A percentile compares a stretch with the other conserved stretches of the same genome.
Evolutionary conservation across 2,797 vertebrate genomes (phyloP).

Genomic region (Hydrophis major): DNA sequence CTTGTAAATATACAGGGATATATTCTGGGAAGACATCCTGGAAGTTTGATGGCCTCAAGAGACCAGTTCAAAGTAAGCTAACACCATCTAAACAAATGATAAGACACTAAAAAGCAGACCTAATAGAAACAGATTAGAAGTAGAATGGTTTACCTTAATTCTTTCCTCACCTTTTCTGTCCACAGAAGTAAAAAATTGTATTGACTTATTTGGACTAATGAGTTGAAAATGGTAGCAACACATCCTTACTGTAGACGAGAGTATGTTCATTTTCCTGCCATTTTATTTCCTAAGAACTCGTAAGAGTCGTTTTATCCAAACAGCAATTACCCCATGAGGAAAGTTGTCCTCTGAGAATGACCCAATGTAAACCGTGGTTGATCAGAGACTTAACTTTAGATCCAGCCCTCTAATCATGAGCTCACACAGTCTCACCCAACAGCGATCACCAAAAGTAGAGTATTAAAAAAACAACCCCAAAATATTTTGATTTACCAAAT

Average conservation of each 20-base stretch:
- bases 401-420: neutral
- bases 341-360: neutral
- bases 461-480: neutral
- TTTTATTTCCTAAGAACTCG: neutral
- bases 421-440: neutral
- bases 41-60: neutral
- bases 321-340: neutral
- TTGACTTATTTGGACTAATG: conserved; percentile 15
- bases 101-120: neutral
- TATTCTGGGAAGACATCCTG: neutral
- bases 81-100: neutral
- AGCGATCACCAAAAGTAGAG: neutral
- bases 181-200: conserved; percentile 3
- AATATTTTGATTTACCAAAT: neutral
- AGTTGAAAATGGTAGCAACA: neutral
- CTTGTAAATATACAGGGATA: neutral
- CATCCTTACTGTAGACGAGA: neutral
- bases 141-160: neutral
- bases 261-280: neutral
- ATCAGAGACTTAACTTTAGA: neutral
- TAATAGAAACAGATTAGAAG: neutral
- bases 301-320: neutral
- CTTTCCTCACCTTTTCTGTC: neutral
- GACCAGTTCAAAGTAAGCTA: neutral
- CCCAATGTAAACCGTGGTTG: neutral